A percentile compares a stretch with the other conserved stretches of the same genome.
Evolutionary conservation across 2,113 vertebrate species (phyloP).

Genomic region (Terrapene triunguis): DNA sequence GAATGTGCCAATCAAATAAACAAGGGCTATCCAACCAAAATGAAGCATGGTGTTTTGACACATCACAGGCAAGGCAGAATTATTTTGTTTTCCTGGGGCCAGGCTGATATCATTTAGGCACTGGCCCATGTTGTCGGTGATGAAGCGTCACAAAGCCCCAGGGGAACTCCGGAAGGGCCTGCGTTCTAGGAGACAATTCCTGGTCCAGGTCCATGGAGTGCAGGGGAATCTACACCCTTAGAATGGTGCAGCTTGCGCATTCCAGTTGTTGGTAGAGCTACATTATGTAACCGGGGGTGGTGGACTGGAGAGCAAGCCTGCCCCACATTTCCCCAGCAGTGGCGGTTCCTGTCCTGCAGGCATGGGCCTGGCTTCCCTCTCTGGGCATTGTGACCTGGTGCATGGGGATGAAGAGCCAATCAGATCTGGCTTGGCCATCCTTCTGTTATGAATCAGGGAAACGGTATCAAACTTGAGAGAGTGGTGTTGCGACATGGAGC

Average conservation of each 20-base stretch:
- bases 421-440: background rate
- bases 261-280: background rate
- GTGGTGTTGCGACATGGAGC: background rate
- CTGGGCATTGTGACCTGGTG: background rate
- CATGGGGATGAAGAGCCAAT: background rate
- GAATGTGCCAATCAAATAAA: accelerated
- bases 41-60: background rate
- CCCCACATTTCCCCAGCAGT: background rate
- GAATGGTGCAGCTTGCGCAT: background rate
- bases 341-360: background rate
- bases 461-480: background rate
- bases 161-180: background rate
- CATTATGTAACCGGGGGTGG: background rate
- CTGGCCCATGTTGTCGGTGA: background rate
- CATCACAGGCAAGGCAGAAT: background rate
- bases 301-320: background rate
- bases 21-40: accelerated
- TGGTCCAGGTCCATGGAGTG: background rate
- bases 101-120: accelerated
- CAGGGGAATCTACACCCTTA: accelerated
- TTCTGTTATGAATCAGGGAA: background rate
- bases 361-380: background rate
- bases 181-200: background rate
- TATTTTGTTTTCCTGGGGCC: background rate
- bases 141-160: background rate